phyloP scores from a whole-genome alignment of 1,140 invertebrate genomes.

The Argopecten irradians region DNA sequence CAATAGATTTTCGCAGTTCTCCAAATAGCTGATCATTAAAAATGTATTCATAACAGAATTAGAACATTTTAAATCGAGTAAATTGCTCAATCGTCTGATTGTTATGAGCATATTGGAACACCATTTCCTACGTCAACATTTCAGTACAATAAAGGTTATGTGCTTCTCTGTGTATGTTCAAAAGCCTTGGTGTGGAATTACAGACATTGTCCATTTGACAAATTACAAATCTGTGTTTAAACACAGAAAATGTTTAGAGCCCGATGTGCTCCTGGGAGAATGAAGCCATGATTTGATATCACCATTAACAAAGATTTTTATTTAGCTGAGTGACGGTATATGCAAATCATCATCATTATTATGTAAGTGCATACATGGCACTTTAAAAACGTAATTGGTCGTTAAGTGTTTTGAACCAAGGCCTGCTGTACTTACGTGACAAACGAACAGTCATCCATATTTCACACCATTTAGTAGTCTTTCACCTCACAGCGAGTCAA shows the following conservation, averaged over 20 bases:
- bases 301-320: background rate
- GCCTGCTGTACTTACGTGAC: background rate
- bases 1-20: background rate
- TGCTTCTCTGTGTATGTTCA: background rate
- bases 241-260: background rate
- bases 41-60: slow-evolving; percentile 13
- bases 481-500: too few species aligned
- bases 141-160: background rate
- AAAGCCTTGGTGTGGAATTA: background rate
- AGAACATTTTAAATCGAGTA: slow-evolving; percentile 8
- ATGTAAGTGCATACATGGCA: background rate
- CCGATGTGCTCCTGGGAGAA: background rate
- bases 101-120: background rate
- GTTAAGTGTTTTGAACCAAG: background rate
- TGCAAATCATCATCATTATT: background rate
- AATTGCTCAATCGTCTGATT: background rate
- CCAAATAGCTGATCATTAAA: slow-evolving; percentile 22
- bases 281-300: background rate
- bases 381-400: background rate
- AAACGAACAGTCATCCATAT: background rate
- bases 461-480: background rate
- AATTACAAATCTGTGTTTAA: slow-evolving; percentile 10
- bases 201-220: slow-evolving; percentile 16
- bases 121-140: slow-evolving; percentile 21
- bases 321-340: background rate